Base-by-base conservation (phyloP, 2,113 vertebrate species). In the Nannobrachium achirus region DNA sequence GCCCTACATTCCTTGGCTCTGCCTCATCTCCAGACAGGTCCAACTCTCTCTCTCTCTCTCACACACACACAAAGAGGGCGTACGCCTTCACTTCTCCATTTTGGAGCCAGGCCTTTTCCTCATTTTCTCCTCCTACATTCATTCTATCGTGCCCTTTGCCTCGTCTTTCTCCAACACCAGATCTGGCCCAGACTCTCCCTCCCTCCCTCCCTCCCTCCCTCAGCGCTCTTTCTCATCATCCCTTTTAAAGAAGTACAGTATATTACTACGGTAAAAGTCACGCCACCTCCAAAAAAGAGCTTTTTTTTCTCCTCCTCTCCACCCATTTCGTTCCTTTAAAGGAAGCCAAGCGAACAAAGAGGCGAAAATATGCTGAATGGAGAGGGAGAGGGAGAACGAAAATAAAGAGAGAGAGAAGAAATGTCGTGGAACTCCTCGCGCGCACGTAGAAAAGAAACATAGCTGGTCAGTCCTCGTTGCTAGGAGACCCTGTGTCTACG, bases 401-500 rank as follows among this genome's bases (percentile, higher is more conserved):
- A 5, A n/a, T 25, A 57, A n/a, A 57, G 40, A 71, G 59, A 71
- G 59, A 66, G 57, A 75, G 57, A 67, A 74, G 71, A 79, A 85
- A 81, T 66, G 65, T 79, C 14, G 8, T 63, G 52, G 40, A 25
- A 41, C 18, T 52, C 52, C 60, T 38, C 25, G n/a, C 56, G 52
- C 6, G 13, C 46, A 41, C 10, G 25, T 33, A 56, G 55, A 7
- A 39, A 19, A 53, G 9, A 39, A 58, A 57, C 38, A 85, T 84
- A 57, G 73, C 76, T 75, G 71, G 80, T 79, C 49, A 7, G 39
- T 10, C 70, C 51, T 13, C 56, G 89, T 91, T 91, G 90, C 86
- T 85, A 90, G 73, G 90, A 79, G 68, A 92, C 88, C 67, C 42
- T 51, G 55, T 78, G 80, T 83, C 80, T 68, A 33, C 25, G 63